These are phyloP conservation scores for Galbula dea DNA, from an alignment of 2,113 vertebrate species.

Conservation along the genomic window DNA sequence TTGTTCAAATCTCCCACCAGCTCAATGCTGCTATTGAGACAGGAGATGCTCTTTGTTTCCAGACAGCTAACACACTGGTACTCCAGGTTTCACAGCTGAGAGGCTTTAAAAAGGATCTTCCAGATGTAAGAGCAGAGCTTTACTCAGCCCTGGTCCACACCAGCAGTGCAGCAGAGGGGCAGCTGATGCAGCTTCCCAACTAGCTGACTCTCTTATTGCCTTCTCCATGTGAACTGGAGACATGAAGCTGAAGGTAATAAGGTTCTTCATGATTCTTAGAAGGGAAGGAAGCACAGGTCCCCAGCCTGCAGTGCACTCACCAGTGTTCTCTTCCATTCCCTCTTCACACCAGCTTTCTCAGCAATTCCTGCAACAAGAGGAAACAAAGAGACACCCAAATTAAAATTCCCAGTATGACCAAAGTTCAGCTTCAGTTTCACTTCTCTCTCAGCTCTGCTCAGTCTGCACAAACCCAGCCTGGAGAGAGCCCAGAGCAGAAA, in stretches of 20 bases:
- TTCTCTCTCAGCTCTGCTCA: background rate
- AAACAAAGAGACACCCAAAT: background rate
- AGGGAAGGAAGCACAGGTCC: background rate
- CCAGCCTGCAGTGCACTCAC: background rate
- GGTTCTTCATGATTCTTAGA: background rate
- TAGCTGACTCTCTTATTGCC: background rate
- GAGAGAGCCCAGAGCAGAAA: background rate
- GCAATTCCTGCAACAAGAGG: constrained; percentile 12
- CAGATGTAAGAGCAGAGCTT: background rate
- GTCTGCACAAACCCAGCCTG: background rate
- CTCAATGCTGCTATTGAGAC: background rate
- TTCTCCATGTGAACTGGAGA: background rate
- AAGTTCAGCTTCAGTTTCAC: background rate
- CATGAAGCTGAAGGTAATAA: background rate
- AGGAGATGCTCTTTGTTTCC: background rate
- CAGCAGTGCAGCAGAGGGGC: background rate
- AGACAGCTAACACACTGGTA: background rate
- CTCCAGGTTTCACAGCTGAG: background rate
- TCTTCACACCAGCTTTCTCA: background rate
- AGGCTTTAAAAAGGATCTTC: background rate
- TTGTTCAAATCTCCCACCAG: background rate
- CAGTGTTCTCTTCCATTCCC: constrained; percentile 46
- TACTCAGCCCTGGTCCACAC: background rate
- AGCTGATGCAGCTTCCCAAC: background rate
- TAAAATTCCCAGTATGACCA: background rate